Percentiles rank a stretch among this genome's conserved stretches.
These are phyloP conservation scores for Papilio gigon DNA, from an alignment of 2,888 invertebrate genomes.

Conservation along the genomic window DNA sequence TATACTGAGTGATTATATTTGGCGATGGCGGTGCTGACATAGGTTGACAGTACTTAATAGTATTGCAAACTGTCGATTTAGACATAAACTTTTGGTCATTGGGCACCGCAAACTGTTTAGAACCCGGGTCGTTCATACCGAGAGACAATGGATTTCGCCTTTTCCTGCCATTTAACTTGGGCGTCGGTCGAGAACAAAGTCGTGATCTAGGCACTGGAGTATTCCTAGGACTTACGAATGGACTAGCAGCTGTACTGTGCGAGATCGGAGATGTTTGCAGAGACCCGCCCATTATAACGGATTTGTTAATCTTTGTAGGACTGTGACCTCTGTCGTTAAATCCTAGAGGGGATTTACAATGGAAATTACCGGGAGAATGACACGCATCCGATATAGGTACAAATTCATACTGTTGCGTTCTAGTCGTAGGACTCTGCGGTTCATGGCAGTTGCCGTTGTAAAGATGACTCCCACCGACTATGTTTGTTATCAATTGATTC, in stretches of 20 bases:
- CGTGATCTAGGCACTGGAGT: slow-evolving; percentile 88
- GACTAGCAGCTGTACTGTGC: slow-evolving; percentile 87
- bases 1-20: slow-evolving; percentile 77
- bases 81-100: slow-evolving; percentile 73
- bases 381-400: slow-evolving; percentile 93
- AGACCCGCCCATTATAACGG: slow-evolving; percentile 69
- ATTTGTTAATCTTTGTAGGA: slow-evolving; percentile 67
- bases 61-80: slow-evolving; percentile 60
- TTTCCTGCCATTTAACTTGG: slow-evolving; percentile 70
- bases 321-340: slow-evolving; percentile 69
- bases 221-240: slow-evolving; percentile 91
- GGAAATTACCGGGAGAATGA: slow-evolving; percentile 82
- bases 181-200: slow-evolving; percentile 80
- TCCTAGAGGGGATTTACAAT: slow-evolving; percentile 72
- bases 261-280: slow-evolving; percentile 77
- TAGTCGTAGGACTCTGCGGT: slow-evolving; percentile 89
- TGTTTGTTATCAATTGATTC: slow-evolving; percentile 54
- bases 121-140: slow-evolving; percentile 61
- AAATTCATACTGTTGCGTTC: slow-evolving; percentile 91
- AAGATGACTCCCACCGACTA: slow-evolving; percentile 55
- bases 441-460: slow-evolving; percentile 78
- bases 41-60: slow-evolving; percentile 74
- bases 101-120: slow-evolving; percentile 74
- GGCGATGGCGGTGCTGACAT: slow-evolving; percentile 89
- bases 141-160: slow-evolving; percentile 67